Evolutionary conservation across 2,113 vertebrate species (phyloP), one percentile per base, ranked within the genome.

Genomic region (Dipodomys spectabilis): DNA sequence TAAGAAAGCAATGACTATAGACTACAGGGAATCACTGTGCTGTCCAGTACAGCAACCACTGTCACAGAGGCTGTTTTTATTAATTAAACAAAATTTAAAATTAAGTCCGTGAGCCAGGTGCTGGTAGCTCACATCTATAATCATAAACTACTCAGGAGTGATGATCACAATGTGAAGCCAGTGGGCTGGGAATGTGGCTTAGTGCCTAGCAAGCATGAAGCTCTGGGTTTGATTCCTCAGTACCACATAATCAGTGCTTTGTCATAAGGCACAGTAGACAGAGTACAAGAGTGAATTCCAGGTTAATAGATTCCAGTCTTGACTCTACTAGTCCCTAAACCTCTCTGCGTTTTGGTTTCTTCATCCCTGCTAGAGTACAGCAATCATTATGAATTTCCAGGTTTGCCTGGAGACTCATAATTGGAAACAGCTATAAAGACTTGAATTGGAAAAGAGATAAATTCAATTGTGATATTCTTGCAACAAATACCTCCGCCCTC

Each of bases 281-380:
- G n/a, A 86, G 18, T 3, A 72, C 49, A 57, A 64, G 44, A 79
- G 2, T 44, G 7, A 85, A 83, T 74, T 30, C 11, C 68, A 75
- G 27, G 60, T 81, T 74, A 82, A 60, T 25, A 30, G 72, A 64
- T 75, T 87, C 73, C 8, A 45, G 69, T 75, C 27, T 64, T 77
- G 53, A n/a, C 44, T 92, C 64, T 90, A 60, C 69, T 78, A 74
- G 23, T 93, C 30, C 25, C 69, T 65, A 79, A 57, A 72, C 28
- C 5, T 88, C 78, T 60, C 91, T 79, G 39, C 15, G 65, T 85
- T 80, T 88, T 65, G 71, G 12, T 79, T 88, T 83, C 87, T 78
- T 88, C 28, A 71, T 79, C 8, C 27, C 25, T 49, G 28, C 20
- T 65, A 79, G 11, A 93, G 86, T 49, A 64, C 28, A 65, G 13